Evolutionary conservation across 2,113 vertebrate species (phyloP).

Genomic region (Lepus americanus): DNA sequence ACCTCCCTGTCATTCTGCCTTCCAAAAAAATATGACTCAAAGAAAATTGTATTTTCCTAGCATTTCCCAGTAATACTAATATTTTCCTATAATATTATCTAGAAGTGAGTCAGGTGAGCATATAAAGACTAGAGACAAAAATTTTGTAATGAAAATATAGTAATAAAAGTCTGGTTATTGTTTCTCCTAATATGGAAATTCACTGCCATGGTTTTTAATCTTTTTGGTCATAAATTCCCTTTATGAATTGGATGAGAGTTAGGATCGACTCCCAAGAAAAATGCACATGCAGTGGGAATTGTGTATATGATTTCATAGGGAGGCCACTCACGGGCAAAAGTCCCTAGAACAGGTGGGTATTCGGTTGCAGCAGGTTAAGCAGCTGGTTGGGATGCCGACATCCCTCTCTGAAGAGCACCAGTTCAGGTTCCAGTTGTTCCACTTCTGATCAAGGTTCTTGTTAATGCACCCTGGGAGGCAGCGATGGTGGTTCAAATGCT

Average conservation of each 20-base stretch:
- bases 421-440: too few species aligned
- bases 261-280: constrained; percentile 23
- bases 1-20: too few species aligned
- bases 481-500: too few species aligned
- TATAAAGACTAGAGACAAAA: background rate
- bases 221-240: background rate
- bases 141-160: background rate
- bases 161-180: background rate
- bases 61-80: background rate
- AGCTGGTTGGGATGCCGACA: too few species aligned
- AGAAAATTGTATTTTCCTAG: background rate
- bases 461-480: too few species aligned
- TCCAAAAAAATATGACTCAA: background rate
- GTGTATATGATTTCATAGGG: background rate
- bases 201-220: background rate
- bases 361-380: too few species aligned
- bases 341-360: too few species aligned
- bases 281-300: background rate
- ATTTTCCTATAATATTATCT: background rate
- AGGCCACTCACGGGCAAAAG: background rate
- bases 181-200: constrained; percentile 14
- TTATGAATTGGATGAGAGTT: background rate
- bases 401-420: too few species aligned
- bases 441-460: too few species aligned
- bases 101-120: constrained; percentile 17